Percentiles rank a stretch among this genome's conserved stretches.
Evolutionary conservation across 1,140 invertebrate species (phyloP).

Genomic region (Trichogramma pretiosum): DNA sequence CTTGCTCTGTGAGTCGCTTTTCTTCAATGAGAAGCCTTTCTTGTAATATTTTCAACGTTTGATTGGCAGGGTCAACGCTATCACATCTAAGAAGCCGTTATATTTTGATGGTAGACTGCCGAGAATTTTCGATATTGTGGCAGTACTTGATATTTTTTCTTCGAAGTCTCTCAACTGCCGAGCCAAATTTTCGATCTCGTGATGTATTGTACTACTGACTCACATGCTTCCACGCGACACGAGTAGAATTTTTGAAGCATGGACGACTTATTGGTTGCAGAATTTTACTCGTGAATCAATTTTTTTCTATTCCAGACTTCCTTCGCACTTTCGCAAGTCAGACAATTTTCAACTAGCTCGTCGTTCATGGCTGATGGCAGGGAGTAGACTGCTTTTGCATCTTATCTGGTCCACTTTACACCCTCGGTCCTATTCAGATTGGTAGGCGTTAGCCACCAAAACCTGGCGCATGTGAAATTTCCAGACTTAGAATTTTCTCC

Average conservation of each 20-base stretch:
- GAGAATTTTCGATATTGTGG: conserved; percentile 16
- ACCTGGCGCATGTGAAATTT: background rate
- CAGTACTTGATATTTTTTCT: conserved; percentile 1
- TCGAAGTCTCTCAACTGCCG: conserved; percentile 6
- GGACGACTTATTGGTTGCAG: background rate
- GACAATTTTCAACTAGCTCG: background rate
- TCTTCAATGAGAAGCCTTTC: conserved; percentile 18
- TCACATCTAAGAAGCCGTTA: conserved; percentile 15
- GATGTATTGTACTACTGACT: background rate
- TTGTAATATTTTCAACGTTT: conserved; percentile 10
- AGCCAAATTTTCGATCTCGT: background rate
- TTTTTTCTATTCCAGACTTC: conserved; percentile 6
- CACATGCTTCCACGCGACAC: background rate
- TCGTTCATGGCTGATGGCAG: background rate
- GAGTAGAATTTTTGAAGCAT: background rate
- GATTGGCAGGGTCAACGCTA: conserved; percentile 8
- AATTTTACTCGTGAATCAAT: background rate
- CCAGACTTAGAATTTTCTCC: conserved; percentile 1
- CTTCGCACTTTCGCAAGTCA: background rate
- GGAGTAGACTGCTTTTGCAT: too few relatives aligned
- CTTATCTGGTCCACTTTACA: background rate
- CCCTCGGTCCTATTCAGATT: background rate
- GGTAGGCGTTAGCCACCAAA: background rate
- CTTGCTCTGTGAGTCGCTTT: conserved; percentile 7
- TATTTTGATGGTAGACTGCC: conserved; percentile 15